These are phyloP conservation scores for Antigone vipio DNA, from an alignment of 2,113 vertebrate genomes.

Conservation along the genomic window DNA sequence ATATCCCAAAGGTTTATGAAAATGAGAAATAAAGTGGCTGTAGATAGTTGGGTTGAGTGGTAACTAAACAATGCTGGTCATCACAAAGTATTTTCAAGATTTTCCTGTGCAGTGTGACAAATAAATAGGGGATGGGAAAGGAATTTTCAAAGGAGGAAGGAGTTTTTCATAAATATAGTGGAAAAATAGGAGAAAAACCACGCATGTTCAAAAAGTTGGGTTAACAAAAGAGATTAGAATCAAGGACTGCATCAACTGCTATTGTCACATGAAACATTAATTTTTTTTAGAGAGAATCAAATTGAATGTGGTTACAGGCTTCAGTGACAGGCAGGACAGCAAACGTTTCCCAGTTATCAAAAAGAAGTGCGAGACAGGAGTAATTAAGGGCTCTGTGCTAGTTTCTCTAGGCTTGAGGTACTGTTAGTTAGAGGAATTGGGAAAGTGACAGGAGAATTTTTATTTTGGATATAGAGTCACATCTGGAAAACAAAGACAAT, in stretches of 20 bases:
- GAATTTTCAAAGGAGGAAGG: not conserved
- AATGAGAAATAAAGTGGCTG: not conserved
- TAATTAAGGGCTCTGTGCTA: not conserved
- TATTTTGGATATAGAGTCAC: not conserved
- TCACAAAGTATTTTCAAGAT: not conserved
- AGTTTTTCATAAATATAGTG: not conserved
- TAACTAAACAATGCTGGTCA: not conserved
- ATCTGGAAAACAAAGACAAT: not conserved
- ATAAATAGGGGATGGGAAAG: not conserved
- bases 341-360: not conserved
- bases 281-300: not conserved
- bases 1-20: not conserved
- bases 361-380: conserved; percentile 1
- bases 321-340: not conserved
- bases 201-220: not conserved
- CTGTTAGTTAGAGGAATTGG: not conserved
- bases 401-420: not conserved
- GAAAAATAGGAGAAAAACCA: not conserved
- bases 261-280: not conserved
- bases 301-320: not conserved
- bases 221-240: not conserved
- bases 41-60: not conserved
- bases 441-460: not conserved
- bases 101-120: not conserved
- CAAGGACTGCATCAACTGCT: not conserved